Percentiles rank a stretch among this genome's conserved stretches.
Evolutionary conservation across 2,113 vertebrate genomes (phyloP).

Genomic region (Oceanodroma tethys): DNA sequence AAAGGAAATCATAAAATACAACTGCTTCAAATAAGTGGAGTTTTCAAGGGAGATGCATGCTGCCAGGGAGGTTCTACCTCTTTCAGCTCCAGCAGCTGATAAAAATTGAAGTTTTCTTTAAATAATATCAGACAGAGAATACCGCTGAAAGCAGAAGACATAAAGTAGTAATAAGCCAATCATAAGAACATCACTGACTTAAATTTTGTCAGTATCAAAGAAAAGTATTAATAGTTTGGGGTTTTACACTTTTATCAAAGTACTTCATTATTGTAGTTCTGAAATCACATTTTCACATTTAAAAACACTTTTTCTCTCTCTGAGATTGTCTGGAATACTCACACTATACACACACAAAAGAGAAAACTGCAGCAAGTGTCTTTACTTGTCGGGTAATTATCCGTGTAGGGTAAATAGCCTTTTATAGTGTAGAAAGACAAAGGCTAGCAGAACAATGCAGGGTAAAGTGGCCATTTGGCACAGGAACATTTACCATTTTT

Average conservation of each 20-base stretch:
- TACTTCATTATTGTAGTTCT: neutral
- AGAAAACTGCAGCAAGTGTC: slow-evolving; percentile 11
- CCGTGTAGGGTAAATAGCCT: neutral
- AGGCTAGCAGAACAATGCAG: neutral
- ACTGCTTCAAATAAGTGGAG: neutral
- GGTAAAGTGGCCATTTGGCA: neutral
- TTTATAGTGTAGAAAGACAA: neutral
- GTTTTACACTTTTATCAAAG: neutral
- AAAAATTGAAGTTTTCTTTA: neutral
- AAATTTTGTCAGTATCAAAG: neutral
- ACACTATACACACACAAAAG: neutral
- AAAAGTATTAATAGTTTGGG: neutral
- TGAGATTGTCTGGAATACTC: neutral
- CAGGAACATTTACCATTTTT: neutral
- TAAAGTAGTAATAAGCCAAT: neutral
- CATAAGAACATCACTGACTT: neutral
- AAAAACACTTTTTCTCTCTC: neutral
- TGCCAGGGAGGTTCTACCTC: neutral
- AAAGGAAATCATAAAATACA: neutral
- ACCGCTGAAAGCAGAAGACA: neutral
- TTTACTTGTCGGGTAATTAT: slow-evolving; percentile 30
- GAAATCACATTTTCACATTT: neutral
- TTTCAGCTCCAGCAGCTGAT: neutral
- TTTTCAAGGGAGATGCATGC: neutral
- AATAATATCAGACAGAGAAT: neutral